These are phyloP conservation scores for Hylaeus anthracinus DNA, from an alignment of 1,140 invertebrate genomes.

Conservation along the genomic window DNA sequence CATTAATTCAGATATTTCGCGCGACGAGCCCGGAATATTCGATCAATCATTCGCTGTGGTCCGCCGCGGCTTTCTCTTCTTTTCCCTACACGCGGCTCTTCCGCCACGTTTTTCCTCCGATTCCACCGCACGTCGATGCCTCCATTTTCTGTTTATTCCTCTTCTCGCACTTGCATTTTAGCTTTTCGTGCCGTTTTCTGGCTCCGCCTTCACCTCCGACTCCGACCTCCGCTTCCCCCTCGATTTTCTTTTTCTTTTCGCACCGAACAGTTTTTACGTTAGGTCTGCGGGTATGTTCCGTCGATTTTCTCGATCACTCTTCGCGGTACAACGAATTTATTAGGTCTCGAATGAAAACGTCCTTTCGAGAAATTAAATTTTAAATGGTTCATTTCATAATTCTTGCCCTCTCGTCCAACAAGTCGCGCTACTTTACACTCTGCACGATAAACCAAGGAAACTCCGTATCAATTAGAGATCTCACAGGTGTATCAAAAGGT, in stretches of 20 bases:
- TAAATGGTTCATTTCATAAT: too few relatives aligned
- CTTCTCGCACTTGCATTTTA: neutral
- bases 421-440: too few relatives aligned
- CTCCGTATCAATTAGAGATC: too few relatives aligned
- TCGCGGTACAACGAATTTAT: too few relatives aligned
- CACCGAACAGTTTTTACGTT: too few relatives aligned
- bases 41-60: slow-evolving; percentile 6
- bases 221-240: neutral
- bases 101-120: slow-evolving; percentile 1
- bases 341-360: too few relatives aligned
- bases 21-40: slow-evolving; percentile 51
- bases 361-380: too few relatives aligned
- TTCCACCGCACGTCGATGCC: neutral
- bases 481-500: too few relatives aligned
- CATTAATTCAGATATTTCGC: slow-evolving; percentile 65
- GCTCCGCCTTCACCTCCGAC: neutral
- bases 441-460: too few relatives aligned
- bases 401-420: too few relatives aligned
- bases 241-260: neutral
- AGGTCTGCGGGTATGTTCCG: too few relatives aligned
- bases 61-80: neutral
- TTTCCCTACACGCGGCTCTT: neutral
- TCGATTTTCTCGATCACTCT: too few relatives aligned
- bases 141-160: neutral
- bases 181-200: neutral